These are phyloP conservation scores for Acanthochromis polyacanthus DNA, from an alignment of 2,113 vertebrate species.

Conservation along the genomic window DNA sequence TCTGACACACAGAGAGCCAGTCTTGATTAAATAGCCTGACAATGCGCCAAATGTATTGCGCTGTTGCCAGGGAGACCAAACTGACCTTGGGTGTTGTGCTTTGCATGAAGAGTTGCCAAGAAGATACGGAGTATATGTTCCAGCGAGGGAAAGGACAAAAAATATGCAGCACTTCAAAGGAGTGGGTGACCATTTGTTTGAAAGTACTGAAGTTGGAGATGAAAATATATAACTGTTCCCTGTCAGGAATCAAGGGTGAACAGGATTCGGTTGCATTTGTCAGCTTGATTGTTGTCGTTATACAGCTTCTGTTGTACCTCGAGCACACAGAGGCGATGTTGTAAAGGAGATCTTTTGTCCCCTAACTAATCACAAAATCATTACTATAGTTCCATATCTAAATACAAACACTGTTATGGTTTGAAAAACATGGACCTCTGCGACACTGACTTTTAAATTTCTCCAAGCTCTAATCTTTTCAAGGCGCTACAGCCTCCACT, in stretches of 20 bases:
- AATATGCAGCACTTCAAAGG: conserved; percentile 66
- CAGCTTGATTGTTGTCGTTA: conserved; percentile 11
- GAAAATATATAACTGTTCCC: conserved; percentile 32
- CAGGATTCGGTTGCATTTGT: conserved; percentile 22
- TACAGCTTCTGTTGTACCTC: neutral
- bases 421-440: conserved; percentile 21
- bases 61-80: conserved; percentile 81
- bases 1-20: conserved; percentile 64
- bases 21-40: conserved; percentile 81
- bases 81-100: conserved; percentile 76
- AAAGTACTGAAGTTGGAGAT: conserved; percentile 42
- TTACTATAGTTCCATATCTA: neutral
- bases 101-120: conserved; percentile 69
- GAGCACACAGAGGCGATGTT: neutral
- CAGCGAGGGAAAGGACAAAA: conserved; percentile 60
- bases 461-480: conserved; percentile 51
- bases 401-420: conserved; percentile 11
- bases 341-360: conserved; percentile 5
- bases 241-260: conserved; percentile 2
- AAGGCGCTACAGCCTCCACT: conserved; percentile 46
- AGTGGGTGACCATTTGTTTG: conserved; percentile 54
- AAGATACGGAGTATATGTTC: conserved; percentile 56
- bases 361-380: neutral
- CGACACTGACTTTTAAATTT: conserved; percentile 33
- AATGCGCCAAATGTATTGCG: conserved; percentile 76